A percentile compares a stretch with the other conserved stretches of the same genome.
Evolutionary conservation across 2,113 vertebrate genomes (phyloP).

Genomic region (Falcunculus frontatus): DNA sequence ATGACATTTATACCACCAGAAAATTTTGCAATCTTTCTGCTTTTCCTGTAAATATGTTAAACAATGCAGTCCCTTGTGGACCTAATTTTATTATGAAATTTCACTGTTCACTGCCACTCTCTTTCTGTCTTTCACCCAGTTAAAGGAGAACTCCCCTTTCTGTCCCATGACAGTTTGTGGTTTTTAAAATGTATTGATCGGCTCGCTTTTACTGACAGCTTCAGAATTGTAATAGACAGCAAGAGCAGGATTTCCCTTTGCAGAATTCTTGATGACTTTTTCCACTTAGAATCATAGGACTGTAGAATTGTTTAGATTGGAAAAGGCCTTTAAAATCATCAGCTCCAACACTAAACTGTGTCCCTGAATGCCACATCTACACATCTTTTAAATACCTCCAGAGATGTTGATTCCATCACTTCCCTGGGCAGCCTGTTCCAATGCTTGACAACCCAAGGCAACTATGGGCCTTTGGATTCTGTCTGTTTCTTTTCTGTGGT

Average conservation of each 20-base stretch:
- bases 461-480: background rate
- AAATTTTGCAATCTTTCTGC: background rate
- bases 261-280: background rate
- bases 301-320: background rate
- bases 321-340: background rate
- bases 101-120: background rate
- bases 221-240: background rate
- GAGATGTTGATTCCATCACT: background rate
- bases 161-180: too few relatives aligned
- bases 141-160: background rate
- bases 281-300: background rate
- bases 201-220: background rate
- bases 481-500: background rate
- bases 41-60: background rate
- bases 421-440: background rate
- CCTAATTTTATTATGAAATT: background rate
- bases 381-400: background rate
- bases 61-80: background rate
- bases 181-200: fast-evolving
- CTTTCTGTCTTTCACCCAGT: background rate
- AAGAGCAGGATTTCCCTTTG: background rate
- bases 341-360: background rate
- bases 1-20: background rate
- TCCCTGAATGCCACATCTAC: background rate
- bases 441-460: background rate